These are phyloP conservation scores for Brachyopa scutellaris DNA, from an alignment of 2,888 invertebrate species.

Conservation along the genomic window DNA sequence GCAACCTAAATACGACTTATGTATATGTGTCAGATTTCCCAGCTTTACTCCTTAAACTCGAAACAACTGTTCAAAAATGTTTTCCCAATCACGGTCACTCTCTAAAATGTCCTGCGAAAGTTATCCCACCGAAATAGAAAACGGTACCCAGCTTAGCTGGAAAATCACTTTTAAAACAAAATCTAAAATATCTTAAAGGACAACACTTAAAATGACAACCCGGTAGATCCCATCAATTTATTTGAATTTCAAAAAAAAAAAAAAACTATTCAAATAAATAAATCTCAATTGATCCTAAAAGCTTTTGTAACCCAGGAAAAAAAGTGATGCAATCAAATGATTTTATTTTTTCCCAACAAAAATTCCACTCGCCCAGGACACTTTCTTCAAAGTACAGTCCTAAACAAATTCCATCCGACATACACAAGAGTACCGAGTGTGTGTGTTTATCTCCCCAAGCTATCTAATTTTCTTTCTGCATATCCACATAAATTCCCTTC, in stretches of 20 bases:
- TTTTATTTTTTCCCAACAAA: slow-evolving; percentile 15
- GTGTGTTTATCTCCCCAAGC: slow-evolving; percentile 36
- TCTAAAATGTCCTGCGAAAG: no score
- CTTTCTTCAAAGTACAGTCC: slow-evolving; percentile 6
- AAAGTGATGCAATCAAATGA: slow-evolving; percentile 52
- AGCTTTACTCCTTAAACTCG: no score
- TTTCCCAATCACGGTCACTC: no score
- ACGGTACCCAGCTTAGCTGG: no score
- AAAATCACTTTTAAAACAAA: not conserved
- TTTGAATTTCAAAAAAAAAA: slow-evolving; percentile 36
- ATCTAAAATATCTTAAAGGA: not conserved
- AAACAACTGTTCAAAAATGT: no score
- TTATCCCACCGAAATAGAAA: no score
- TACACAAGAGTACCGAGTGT: not conserved
- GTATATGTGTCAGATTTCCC: no score
- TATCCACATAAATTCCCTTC: slow-evolving; percentile 30
- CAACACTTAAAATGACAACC: not conserved
- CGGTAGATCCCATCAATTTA: slow-evolving; percentile 12
- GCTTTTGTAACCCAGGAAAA: slow-evolving; percentile 28
- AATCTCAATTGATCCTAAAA: slow-evolving; percentile 53
- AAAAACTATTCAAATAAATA: slow-evolving; percentile 23
- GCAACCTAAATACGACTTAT: no score
- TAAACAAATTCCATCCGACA: slow-evolving; percentile 33
- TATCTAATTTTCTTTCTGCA: slow-evolving; percentile 57
- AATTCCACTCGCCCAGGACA: not conserved